phyloP scores from a whole-genome alignment of 1,140 invertebrate species.

The Venustaconcha ellipsiformis region DNA sequence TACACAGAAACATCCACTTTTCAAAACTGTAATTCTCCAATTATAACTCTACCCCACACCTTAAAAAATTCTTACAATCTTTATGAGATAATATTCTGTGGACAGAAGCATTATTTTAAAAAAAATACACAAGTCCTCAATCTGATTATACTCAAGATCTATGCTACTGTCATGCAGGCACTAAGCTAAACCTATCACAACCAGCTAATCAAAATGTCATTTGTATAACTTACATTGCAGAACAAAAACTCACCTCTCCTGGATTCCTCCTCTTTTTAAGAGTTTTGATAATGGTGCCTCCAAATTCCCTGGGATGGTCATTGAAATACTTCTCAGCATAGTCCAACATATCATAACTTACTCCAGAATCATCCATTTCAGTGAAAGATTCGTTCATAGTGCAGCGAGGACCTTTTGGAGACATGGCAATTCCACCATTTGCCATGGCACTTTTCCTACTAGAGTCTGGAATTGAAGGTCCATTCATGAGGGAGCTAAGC shows the following conservation, averaged over 20 bases:
- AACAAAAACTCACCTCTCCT: slow-evolving; percentile 36
- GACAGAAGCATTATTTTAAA: too few relatives aligned
- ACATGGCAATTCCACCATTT: slow-evolving; percentile 18
- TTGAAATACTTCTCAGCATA: slow-evolving; percentile 96
- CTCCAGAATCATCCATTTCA: slow-evolving; percentile 37
- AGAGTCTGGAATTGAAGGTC: slow-evolving; percentile 18
- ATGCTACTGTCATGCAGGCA: too few relatives aligned
- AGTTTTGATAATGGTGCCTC: slow-evolving; percentile 89
- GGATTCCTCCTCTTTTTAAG: slow-evolving; percentile 72
- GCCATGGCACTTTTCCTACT: slow-evolving; percentile 15
- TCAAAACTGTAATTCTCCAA: too few relatives aligned
- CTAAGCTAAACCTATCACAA: too few relatives aligned
- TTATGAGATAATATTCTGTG: too few relatives aligned
- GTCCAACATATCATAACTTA: slow-evolving; percentile 86
- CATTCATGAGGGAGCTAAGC: slow-evolving; percentile 32
- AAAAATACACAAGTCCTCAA: too few relatives aligned
- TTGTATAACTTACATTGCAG: too few relatives aligned
- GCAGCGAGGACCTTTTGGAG: slow-evolving; percentile 17
- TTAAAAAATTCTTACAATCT: too few relatives aligned
- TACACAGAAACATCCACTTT: too few relatives aligned
- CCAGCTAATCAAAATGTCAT: too few relatives aligned
- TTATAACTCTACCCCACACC: too few relatives aligned
- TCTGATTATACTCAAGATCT: too few relatives aligned
- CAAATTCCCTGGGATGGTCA: slow-evolving; percentile 83
- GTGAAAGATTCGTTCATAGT: slow-evolving; percentile 15